phyloP scores from a whole-genome alignment of 2,888 invertebrate genomes.

The Sphaerophoria taeniata region DNA sequence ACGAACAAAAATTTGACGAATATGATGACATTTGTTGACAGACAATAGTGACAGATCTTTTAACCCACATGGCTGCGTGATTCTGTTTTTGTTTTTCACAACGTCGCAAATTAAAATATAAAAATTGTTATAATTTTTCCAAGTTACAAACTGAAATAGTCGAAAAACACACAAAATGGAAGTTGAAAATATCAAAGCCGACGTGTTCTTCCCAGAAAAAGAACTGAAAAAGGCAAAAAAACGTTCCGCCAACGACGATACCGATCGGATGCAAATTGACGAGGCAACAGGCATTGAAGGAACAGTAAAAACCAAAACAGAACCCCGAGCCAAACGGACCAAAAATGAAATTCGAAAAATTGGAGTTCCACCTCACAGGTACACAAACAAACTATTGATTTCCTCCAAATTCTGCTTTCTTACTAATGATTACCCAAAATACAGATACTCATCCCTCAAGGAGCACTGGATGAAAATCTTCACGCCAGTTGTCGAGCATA shows the following conservation, averaged over 20 bases:
- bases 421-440: background rate
- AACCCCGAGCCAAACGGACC: conserved; percentile 83
- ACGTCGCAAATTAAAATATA: background rate
- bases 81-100: conserved; percentile 44
- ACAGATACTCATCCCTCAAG: conserved; percentile 95
- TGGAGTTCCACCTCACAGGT: conserved; percentile 94
- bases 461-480: conserved; percentile 99
- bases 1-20: conserved; percentile 6
- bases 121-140: background rate
- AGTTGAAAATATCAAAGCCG: conserved; percentile 79
- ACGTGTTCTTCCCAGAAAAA: conserved; percentile 77
- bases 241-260: conserved; percentile 80
- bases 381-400: conserved; percentile 63
- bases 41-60: conserved; percentile 47
- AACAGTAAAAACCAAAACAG: conserved; percentile 80
- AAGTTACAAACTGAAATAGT: background rate
- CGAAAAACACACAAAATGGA: conserved; percentile 76
- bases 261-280: conserved; percentile 87
- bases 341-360: conserved; percentile 88
- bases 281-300: conserved; percentile 87
- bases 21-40: background rate
- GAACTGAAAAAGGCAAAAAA: conserved; percentile 78
- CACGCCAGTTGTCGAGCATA: conserved; percentile 97
- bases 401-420: background rate
- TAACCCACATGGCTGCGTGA: conserved; percentile 56